Percentiles rank a stretch among this genome's conserved stretches.
These are phyloP conservation scores for Eurosta solidaginis DNA, from an alignment of 1,140 invertebrate genomes.

Conservation along the genomic window DNA sequence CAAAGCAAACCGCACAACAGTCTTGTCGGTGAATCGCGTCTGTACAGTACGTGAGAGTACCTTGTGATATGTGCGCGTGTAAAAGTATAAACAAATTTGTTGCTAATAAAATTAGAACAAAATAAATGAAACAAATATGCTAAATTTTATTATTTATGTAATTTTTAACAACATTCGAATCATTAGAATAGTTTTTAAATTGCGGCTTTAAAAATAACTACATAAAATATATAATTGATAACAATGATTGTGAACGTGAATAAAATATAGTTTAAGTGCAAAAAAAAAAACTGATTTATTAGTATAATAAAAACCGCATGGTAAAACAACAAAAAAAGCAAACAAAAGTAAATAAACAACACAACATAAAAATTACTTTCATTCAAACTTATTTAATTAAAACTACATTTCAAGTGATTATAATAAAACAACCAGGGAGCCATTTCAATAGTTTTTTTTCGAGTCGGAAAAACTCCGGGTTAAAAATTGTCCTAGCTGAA, in stretches of 20 bases:
- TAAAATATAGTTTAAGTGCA: too few relatives aligned
- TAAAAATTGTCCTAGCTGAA: too few relatives aligned
- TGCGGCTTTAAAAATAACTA: too few relatives aligned
- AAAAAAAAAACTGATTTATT: not conserved
- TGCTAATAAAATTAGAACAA: conserved; percentile 6
- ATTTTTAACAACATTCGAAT: too few relatives aligned
- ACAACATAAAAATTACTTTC: not conserved
- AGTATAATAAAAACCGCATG: not conserved
- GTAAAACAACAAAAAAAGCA: not conserved
- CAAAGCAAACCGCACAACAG: conserved; percentile 28
- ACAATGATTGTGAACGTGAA: too few relatives aligned
- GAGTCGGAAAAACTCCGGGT: too few relatives aligned
- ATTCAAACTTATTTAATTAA: too few relatives aligned
- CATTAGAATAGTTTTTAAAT: too few relatives aligned
- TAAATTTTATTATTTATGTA: not conserved
- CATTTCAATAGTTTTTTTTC: too few relatives aligned
- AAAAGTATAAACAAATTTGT: not conserved
- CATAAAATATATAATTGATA: too few relatives aligned
- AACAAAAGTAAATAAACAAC: not conserved
- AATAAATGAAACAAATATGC: not conserved
- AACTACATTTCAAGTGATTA: too few relatives aligned
- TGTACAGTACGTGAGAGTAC: conserved; percentile 31
- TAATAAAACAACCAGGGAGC: too few relatives aligned
- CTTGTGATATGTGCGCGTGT: conserved; percentile 2
- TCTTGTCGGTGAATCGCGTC: conserved; percentile 39